Base-by-base conservation (phyloP, 1,140 invertebrate genomes). In the Asbolus verrucosus region DNA sequence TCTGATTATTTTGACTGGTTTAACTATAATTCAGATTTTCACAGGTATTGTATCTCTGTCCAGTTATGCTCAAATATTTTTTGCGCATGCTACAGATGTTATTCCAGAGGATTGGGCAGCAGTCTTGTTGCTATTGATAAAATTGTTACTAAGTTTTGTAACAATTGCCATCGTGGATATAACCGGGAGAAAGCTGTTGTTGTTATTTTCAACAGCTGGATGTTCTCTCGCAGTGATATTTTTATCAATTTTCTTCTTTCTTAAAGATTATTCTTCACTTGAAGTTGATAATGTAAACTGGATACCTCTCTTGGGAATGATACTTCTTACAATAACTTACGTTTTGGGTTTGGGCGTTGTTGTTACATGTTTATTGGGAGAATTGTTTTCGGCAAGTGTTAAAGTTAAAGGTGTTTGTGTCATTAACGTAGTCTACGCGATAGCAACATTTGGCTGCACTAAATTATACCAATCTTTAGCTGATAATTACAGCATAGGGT, bases 381-480 rank as follows among this genome's bases (percentile, higher is more conserved):
- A 94, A 81, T 82, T 92, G 73, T 92, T 92, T 79, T 87, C 91
- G 1, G 86, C 88, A 0, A 87, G 88, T 74, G 85, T 90, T n/a
- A 89, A 91, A 76, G 85, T 89, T 13, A 84, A 87, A 54, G 91
- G 92, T 5, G 87, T 89, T 15, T 89, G 89, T 60, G 80, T 92
- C 30, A 87, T 87, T 0, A 89, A 91, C 38, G 83, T 90, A 60
- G 87, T 87, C 68, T 90, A 89, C 36, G 92, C 90, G 77, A 73
- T 89, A 1, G 87, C 88, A 67, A 90, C 90, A 38, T 93, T 93
- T 73, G 38, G 93, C 94, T 72, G 91, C 8, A 92, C 91, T 21
- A 90, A 90, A 76, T 87, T 90, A 67, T 93, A 91, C 81, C 86
- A 89, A 77, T 83, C 87, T 0, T 80, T 92, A 65, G 79, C 84